Conservation (phyloP, 1,140 invertebrate genomes). For the Cydia strobilella region DNA sequence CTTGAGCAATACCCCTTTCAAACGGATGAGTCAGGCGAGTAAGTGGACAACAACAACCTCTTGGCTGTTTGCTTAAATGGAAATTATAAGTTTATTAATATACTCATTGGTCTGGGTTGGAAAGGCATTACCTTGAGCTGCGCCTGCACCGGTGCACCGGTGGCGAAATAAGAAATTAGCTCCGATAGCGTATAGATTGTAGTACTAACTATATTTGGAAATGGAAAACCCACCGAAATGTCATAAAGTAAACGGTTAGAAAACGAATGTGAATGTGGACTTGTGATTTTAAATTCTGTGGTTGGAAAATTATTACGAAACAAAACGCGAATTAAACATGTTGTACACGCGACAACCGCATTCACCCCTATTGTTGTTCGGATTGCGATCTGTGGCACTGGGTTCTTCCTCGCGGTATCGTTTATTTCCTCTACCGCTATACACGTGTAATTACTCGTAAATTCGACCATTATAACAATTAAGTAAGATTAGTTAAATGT, state of each 20-base stretch:
- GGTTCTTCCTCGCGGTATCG: neutral
- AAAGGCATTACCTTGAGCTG: slow-evolving; percentile 24
- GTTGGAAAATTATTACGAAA: neutral
- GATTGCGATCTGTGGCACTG: slow-evolving; percentile 20
- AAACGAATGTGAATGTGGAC: neutral
- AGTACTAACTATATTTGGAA: slow-evolving; percentile 14
- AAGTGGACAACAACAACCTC: neutral
- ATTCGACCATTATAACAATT: neutral
- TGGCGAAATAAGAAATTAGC: slow-evolving; percentile 30
- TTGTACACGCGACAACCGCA: neutral
- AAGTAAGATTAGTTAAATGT: neutral
- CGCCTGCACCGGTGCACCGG: slow-evolving; percentile 2
- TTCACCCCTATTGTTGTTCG: slow-evolving; percentile 10
- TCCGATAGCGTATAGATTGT: slow-evolving; percentile 13
- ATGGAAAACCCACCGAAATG: neutral
- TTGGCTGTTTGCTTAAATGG: neutral
- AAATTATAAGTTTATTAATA: slow-evolving; percentile 24
- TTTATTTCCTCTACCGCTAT: neutral
- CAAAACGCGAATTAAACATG: neutral
- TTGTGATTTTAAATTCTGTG: too few relatives aligned
- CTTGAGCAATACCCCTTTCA: neutral
- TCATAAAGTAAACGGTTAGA: neutral
- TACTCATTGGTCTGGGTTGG: neutral
- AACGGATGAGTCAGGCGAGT: neutral
- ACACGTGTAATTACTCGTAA: neutral